Base-by-base conservation (phyloP, 2,113 vertebrate genomes). In the Pluvialis apricaria region DNA sequence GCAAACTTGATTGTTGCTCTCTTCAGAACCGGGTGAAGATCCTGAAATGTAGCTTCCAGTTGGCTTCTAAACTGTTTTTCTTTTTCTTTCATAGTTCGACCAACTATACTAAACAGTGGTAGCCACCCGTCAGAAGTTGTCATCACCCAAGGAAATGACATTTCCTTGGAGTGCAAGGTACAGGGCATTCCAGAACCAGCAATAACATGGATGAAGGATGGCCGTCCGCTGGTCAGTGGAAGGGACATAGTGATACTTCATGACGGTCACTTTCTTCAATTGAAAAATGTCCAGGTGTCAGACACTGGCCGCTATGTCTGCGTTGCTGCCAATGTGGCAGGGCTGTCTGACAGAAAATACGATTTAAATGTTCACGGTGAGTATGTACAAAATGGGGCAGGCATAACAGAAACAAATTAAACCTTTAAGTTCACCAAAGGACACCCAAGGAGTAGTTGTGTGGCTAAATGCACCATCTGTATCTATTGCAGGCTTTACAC, bases 261-360 rank as follows among this genome's bases (percentile, higher is more conserved):
- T 1, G 98, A 98, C 12, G 99, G 99, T 11, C 97, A 54, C 17
- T 61, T 98, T 29, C 96, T 99, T 87, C 98, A 97, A 61, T 97
- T 99, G 92, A 98, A 97, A 92, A 98, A 97, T 0, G 90, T 98
- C 29, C 98, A 97, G 25, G 95, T 99, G 73, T 98, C 98, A 3
- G 98, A 99, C 97, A 99, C 98, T 0, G 99, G 99, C 26, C 99
- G 98, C 81, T 99, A 99, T 71, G 98, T 98, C 71, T 99, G 99
- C 42, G 97, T 99, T 16, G 99, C 99, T 86, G 94, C 99, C 81
- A 99, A 99, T 51, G 97, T 98, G 52, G 99, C 99, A 3, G 99
- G 99, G 77, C 98, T 99, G 95, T 95, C 98, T 2, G 99, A 99
- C 97, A 98, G 95, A 94, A 99, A 99, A 91, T 98, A 98, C 11